These are phyloP conservation scores for Shinisaurus crocodilurus DNA, from an alignment of 2,113 vertebrate genomes.

Conservation along the genomic window DNA sequence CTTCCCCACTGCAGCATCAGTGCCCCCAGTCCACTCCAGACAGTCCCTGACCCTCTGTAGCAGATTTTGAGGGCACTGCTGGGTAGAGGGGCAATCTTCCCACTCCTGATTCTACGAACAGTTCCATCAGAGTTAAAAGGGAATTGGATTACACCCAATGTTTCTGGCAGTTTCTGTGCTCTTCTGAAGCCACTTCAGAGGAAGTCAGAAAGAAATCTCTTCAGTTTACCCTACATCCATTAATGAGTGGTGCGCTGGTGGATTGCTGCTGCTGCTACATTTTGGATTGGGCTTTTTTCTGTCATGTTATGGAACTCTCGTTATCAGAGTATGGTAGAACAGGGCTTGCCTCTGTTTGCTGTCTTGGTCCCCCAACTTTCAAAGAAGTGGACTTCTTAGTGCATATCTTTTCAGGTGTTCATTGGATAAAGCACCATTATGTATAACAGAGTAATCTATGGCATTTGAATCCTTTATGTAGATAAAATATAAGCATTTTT, in stretches of 20 bases:
- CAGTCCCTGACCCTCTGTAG: no score
- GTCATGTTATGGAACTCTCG: constrained; percentile 32
- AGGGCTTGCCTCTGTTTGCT: background rate
- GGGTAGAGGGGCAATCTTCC: no score
- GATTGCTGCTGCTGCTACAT: background rate
- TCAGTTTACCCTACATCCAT: background rate
- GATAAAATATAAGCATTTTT: background rate
- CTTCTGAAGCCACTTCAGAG: background rate
- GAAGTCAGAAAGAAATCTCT: background rate
- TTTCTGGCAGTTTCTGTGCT: background rate
- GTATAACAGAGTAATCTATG: background rate
- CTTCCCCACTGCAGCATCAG: no score
- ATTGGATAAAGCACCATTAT: background rate
- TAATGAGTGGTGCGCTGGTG: background rate
- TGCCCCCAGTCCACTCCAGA: no score
- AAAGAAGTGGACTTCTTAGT: background rate
- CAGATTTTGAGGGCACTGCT: no score
- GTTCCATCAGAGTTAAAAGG: no score
- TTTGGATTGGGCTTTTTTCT: constrained; percentile 18
- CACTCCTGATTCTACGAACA: no score
- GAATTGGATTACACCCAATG: background rate
- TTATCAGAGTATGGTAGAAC: constrained; percentile 28
- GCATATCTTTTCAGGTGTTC: background rate
- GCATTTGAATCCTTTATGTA: background rate
- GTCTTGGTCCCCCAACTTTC: background rate